Base-by-base conservation (phyloP, 2,797 vertebrate species). In the Tiaroga cobitis region DNA sequence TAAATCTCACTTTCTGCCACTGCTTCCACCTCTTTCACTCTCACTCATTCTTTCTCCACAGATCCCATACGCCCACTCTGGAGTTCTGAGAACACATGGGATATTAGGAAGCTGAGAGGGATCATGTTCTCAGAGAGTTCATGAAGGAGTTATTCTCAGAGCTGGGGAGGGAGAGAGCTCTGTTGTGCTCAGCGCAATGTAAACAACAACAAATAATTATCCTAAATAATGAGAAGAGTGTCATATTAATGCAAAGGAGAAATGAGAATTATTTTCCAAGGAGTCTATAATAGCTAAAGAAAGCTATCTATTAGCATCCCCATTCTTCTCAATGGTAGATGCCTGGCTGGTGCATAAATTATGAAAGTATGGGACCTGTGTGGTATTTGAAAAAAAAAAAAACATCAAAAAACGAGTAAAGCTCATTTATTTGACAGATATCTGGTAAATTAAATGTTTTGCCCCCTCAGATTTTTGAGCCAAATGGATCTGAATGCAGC, bases 51-150 rank as follows among this genome's bases (percentile, higher is more conserved):
- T 68, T 34, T 70, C 77, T 81, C 81, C 16, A 37, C 73, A 84
- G 81, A 89, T 87, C 78, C 46, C 79, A 24, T 82, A 85, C 85
- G 56, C 89, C 89, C 85, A 89, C 87, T 81, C 83, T 46, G 37
- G 43, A 59, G 46, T 54, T 78, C 75, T 41, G 74, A 87, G 69
- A 84, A 77, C 86, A 85, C 88, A 89, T 83, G 86, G 86, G 88
- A 89, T 82, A 86, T 89, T 80, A 87, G 59, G 73, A 79, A 83
- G 83, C 74, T 49, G 74, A 84, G 56, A 77, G 74, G 81, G 85
- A 83, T 86, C 83, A 82, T 65, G 46, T 82, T 76, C 61, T 80
- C 74, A 19, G n/a, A 81, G 86, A 81, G 84, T 86, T 88, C 87
- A 88, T 67, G 77, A 86, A 84, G 84, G 76, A 88, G 84, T 56